Base-by-base conservation (phyloP, 2,888 invertebrate species). In the Latheticus oryzae region DNA sequence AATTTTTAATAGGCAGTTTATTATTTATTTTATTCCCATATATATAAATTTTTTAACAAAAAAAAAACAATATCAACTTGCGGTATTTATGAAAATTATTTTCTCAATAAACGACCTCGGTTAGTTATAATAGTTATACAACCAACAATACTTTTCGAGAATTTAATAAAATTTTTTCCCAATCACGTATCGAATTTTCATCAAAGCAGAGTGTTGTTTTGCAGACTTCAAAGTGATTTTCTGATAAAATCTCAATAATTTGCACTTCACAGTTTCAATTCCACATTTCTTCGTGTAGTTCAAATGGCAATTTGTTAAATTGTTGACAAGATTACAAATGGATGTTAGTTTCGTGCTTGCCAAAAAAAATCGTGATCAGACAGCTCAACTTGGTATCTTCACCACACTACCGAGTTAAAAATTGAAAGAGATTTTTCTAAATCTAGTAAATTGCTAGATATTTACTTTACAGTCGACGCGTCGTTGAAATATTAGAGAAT, bases 391-490 rank as follows among this genome's bases (percentile, higher is more conserved):
- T 11, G 5, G 30, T 24, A 37, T 51, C 40, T 26, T 21, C 28
- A 13, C 37, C 13, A 43, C 30, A 5, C 21, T 23, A 23, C 1
- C 21, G 45, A 8, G 45, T 48, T 38, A 58, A 57, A 57, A 58
- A 58, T 42, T 40, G 33, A n/a, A 45, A 35, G 38, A 45, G 53
- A 47, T 58, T 54, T 58, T 58, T 47, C 32, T 35, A 23, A 43
- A 58, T 53, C 28, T 33, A 48, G 30, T 21, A 40, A 53, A 53
- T 58, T 35, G 35, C 47, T n/a, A n/a, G 47, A 40, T 58, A 58
- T 58, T 58, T 58, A 53, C 53, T 48, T 17, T 48, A 21, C 38
- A 12, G 32, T 12, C 23, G 21, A n/a, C n/a, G 5, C 13, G 19
- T n/a, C 13, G 7, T 13, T 38, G 28, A 50, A 38, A 50, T 37